Conservation (phyloP, 1,140 invertebrate species). For the Macrocentrus cingulum region DNA sequence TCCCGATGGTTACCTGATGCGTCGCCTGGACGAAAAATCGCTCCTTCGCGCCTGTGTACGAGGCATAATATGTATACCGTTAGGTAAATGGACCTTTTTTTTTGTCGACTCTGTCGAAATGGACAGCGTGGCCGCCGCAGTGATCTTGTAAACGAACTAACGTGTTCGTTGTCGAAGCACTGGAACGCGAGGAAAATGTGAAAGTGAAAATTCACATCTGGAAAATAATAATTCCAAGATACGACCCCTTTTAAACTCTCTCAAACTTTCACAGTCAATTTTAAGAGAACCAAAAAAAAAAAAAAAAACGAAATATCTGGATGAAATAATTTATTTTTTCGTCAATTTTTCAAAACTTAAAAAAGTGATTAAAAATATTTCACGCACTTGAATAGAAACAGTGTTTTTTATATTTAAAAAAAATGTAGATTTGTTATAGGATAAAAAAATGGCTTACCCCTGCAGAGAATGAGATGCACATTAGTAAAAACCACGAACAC, state of each 20-base stretch:
- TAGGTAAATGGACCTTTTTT: conserved; percentile 37
- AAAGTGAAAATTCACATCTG: too few species aligned
- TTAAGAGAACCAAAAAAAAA: too few species aligned
- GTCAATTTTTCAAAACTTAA: background rate
- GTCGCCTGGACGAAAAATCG: conserved; percentile 20
- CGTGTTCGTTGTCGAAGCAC: background rate
- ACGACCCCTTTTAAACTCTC: background rate
- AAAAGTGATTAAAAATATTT: background rate
- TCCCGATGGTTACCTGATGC: conserved; percentile 6
- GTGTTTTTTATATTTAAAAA: background rate
- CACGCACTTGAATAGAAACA: too few species aligned
- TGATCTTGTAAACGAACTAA: conserved; percentile 2
- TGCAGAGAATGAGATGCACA: conserved; percentile 13
- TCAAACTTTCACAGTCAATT: too few species aligned
- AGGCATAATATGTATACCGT: too few species aligned
- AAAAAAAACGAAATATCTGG: background rate
- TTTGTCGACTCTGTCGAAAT: conserved; percentile 9
- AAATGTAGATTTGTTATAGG: too few species aligned
- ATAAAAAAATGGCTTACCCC: conserved; percentile 25
- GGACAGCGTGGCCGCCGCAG: conserved; percentile 2
- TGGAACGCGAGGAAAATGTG: too few species aligned
- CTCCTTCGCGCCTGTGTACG: conserved; percentile 31
- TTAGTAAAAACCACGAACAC: background rate
- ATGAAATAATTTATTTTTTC: background rate
- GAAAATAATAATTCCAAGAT: background rate